These are phyloP conservation scores for Gorsachius magnificus DNA, from an alignment of 2,797 vertebrate species.

Conservation along the genomic window DNA sequence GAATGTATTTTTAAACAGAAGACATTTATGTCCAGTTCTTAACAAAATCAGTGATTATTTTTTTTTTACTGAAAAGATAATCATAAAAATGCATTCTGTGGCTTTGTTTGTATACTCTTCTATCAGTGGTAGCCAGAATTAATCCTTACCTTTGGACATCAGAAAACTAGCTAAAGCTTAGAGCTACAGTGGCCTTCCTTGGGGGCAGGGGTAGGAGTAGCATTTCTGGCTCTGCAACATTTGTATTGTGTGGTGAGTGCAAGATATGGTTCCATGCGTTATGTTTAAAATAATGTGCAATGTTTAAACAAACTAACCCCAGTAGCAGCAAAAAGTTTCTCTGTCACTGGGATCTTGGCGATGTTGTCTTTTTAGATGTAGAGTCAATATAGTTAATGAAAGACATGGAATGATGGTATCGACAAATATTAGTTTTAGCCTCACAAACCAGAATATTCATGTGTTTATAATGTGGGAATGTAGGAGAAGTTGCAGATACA, in stretches of 20 bases:
- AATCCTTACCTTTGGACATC: neutral
- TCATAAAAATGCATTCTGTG: neutral
- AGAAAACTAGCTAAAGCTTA: neutral
- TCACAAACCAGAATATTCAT: neutral
- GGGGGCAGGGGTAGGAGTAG: neutral
- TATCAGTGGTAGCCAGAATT: neutral
- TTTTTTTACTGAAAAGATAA: neutral
- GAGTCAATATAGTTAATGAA: neutral
- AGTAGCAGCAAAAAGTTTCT: neutral
- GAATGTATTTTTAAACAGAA: neutral
- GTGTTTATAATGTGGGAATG: neutral
- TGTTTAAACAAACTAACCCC: neutral
- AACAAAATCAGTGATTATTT: neutral
- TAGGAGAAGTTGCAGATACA: neutral
- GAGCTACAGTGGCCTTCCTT: neutral
- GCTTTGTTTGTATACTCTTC: neutral
- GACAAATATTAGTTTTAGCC: neutral
- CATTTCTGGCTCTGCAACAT: neutral
- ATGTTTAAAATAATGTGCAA: neutral
- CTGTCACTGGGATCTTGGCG: neutral
- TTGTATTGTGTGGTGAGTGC: neutral
- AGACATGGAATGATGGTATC: accelerated
- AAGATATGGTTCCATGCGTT: neutral
- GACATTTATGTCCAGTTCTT: neutral
- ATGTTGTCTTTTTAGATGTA: neutral